These are phyloP conservation scores for Cariama cristata DNA, from an alignment of 2,113 vertebrate genomes.

Conservation along the genomic window DNA sequence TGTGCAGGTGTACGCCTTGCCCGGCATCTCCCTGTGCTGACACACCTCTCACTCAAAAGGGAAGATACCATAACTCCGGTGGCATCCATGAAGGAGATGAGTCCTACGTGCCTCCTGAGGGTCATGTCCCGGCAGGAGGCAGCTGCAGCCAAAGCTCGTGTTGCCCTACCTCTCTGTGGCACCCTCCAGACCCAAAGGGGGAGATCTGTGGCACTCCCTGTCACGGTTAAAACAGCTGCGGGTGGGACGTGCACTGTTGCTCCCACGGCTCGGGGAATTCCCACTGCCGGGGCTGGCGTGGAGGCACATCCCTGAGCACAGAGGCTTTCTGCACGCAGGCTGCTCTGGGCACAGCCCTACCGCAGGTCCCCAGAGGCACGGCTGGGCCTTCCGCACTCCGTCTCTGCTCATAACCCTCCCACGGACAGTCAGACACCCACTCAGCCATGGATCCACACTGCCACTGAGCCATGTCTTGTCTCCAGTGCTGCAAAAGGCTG, in stretches of 20 bases:
- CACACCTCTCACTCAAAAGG: background rate
- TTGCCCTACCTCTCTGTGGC: background rate
- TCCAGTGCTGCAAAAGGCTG: background rate
- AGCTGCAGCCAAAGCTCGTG: rapidly evolving
- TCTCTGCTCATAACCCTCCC: background rate
- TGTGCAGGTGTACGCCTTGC: background rate
- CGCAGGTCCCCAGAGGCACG: rapidly evolving
- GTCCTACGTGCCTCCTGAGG: background rate
- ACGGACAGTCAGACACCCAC: rapidly evolving
- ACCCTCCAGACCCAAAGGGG: rapidly evolving
- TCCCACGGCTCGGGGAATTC: rapidly evolving
- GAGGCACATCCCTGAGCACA: rapidly evolving
- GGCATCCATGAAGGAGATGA: background rate
- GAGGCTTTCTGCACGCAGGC: background rate
- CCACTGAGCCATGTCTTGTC: background rate
- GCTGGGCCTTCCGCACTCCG: rapidly evolving
- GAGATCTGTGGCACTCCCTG: background rate
- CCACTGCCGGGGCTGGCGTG: rapidly evolving
- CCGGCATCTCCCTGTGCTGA: background rate
- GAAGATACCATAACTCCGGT: background rate
- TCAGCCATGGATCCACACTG: rapidly evolving
- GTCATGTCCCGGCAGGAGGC: background rate
- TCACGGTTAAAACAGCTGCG: background rate
- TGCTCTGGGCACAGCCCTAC: background rate
- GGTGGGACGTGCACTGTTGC: rapidly evolving